Evolutionary conservation across 2,797 vertebrate genomes (phyloP), one percentile per base, ranked within the genome.

Genomic region (Furcifer pardalis): DNA sequence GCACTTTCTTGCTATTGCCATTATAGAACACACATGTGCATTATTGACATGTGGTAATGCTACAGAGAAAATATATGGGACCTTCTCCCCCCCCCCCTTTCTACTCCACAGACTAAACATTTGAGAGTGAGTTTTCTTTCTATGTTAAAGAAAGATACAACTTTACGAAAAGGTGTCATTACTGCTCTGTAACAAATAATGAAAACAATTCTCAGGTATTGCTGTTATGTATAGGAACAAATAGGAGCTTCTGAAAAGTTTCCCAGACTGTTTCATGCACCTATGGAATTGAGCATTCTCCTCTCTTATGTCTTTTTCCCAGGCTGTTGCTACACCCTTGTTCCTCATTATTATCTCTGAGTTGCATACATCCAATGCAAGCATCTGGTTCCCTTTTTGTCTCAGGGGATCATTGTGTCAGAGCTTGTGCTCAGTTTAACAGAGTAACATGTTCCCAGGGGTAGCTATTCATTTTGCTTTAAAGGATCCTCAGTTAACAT

Each of bases 331-430:
- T 10, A 2, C 27, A 35, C 15, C 4, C 66, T 21, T 6, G 10
- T 84, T 73, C 42, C 44, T 79, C 68, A 79, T 68, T 40, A 52
- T 79, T 32, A 13, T 79, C 68, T 44, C 69, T 66, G 30, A 52
- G n/a, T 62, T 84, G 77, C 59, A 73, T 78, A 25, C n/a, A 7
- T 46, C 56, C 71, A 66, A 84, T 62, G 83, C 66, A 84, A 78
- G 49, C 56, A 12, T 63, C 44, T 78, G 68, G 56, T 84, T 84
- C 42, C 69, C 32, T 72, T 73, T 15, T 65, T 79, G 32, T 46
- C 4, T 79, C 9, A 23, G 49, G 46, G 23, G 40, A 35, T 25
- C 19, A 27, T 84, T 78, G 65, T 79, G 76, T 63, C 59, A 79
- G 17, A 73, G 7, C 10, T 15, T 56, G 69, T 25, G 17, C 35